These are phyloP conservation scores for Forbesichthys agassizii DNA, from an alignment of 2,113 vertebrate species.

Conservation along the genomic window DNA sequence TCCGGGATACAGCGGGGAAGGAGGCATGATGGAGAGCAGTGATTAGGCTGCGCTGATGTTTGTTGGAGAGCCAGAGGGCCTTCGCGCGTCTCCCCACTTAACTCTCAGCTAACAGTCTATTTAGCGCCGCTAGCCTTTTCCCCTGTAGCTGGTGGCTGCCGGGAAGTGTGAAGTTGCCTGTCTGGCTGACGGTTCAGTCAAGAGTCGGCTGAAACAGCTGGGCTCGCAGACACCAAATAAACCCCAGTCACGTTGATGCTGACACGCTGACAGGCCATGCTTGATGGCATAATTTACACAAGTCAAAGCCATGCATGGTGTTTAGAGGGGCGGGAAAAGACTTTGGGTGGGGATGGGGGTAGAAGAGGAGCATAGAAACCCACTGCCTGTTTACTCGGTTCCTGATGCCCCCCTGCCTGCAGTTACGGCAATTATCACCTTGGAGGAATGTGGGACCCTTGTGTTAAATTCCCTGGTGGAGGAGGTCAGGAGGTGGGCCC, in stretches of 20 bases:
- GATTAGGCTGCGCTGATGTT: slow-evolving; percentile 42
- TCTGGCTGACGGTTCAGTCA: slow-evolving; percentile 44
- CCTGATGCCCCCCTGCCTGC: slow-evolving; percentile 76
- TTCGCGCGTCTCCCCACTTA: background rate
- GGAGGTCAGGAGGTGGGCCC: slow-evolving; percentile 70
- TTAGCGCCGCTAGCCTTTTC: slow-evolving; percentile 42
- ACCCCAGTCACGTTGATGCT: slow-evolving; percentile 32
- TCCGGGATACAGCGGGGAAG: slow-evolving; percentile 5
- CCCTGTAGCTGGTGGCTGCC: slow-evolving; percentile 37
- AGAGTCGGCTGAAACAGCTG: slow-evolving; percentile 62
- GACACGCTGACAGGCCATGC: slow-evolving; percentile 54
- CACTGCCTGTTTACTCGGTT: slow-evolving; percentile 75
- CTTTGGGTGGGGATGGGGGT: background rate
- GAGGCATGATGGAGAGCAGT: slow-evolving; percentile 44
- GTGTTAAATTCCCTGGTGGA: slow-evolving; percentile 74
- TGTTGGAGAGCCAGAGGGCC: background rate
- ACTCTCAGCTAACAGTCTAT: slow-evolving; percentile 12
- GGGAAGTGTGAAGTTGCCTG: slow-evolving; percentile 56
- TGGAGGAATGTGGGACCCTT: slow-evolving; percentile 80
- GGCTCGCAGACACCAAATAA: slow-evolving; percentile 53
- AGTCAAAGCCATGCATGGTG: slow-evolving; percentile 52
- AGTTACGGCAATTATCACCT: slow-evolving; percentile 83
- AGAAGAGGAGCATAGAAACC: slow-evolving; percentile 38
- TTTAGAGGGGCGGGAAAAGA: slow-evolving; percentile 39
- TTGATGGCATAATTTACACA: slow-evolving; percentile 69